Conservation (phyloP, 2,888 invertebrate genomes). For the Subacronicta megacephala region DNA sequence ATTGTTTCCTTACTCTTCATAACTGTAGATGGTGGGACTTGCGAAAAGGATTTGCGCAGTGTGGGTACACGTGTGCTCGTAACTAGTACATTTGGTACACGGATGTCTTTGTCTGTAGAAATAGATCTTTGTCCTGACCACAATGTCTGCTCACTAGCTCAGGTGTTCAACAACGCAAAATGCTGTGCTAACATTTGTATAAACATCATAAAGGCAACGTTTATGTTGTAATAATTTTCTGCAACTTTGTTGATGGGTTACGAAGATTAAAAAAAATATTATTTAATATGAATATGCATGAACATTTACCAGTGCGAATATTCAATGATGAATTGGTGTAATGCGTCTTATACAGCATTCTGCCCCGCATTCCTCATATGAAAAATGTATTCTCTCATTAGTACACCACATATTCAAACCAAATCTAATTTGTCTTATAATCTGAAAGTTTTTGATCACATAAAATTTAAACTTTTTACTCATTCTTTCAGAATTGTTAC, state of each 20-base stretch:
- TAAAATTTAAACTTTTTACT: slow-evolving; percentile 26
- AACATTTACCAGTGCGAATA: no score
- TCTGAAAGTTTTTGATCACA: slow-evolving; percentile 7
- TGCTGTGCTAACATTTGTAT: slow-evolving; percentile 10
- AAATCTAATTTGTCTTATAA: slow-evolving; percentile 19
- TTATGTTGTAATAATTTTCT: no score
- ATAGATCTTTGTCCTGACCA: slow-evolving; percentile 26
- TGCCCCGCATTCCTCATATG: no score
- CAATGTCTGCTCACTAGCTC: slow-evolving; percentile 23
- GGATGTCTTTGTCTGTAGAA: slow-evolving; percentile 37
- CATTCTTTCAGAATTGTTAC: slow-evolving; percentile 33
- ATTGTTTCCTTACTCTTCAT: slow-evolving; percentile 65
- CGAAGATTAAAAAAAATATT: no score
- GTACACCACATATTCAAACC: slow-evolving; percentile 4
- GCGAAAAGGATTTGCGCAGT: slow-evolving; percentile 50
- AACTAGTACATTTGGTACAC: slow-evolving; percentile 28
- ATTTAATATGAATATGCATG: no score
- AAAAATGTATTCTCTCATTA: no score
- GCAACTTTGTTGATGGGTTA: no score
- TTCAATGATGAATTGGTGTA: no score
- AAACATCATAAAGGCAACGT: neutral
- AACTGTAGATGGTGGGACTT: slow-evolving; percentile 53
- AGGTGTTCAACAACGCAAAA: slow-evolving; percentile 41
- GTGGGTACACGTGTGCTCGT: slow-evolving; percentile 30
- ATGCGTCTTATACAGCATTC: no score